Base-by-base conservation (phyloP, 2,888 invertebrate species). In the Biston betularia region DNA sequence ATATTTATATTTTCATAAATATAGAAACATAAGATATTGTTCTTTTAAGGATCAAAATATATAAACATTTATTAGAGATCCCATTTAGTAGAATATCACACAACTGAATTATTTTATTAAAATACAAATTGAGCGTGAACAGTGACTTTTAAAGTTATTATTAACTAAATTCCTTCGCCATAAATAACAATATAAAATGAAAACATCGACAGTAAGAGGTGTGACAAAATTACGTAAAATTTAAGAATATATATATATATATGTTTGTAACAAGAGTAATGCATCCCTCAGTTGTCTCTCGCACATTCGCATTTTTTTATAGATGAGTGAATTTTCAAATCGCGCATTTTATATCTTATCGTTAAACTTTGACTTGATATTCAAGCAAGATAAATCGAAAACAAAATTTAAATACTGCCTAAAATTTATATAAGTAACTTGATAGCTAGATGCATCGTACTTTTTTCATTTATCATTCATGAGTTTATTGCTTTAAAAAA, bases 101-200 rank as follows among this genome's bases (percentile, higher is more conserved):
- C 40, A 61, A 56, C 38, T 34, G 38, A 57, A 40, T 34, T 64
- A 58, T 35, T 66, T 55, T 9, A 60, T 15, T 44, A 50, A 24
- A 44, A 63, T 57, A 52, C 42, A 52, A 65, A 72, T 81, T 83
- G 81, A 82, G 84, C 78, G 73, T 78, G 71, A 72, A 74, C 71
- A 76, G 79, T 71, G 75, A 73, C 73, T 74, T 45, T 73, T 76
- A 72, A 74, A 75, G 72, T 74, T 74, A 74, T 72, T 8, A 59
- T 38, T 46, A 61, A 48, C 45, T 52, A 57, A 58, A 57, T 62
- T 61, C 44, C 14, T 52, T 65, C 38, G 60, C 35, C 14, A 42
- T 49, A 56, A 24, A 52, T 55, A 56, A 55, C 49, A 60, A 50
- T 34, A 45, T 40, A 54, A 57, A 59, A 42, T 45, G 63, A 56